Evolutionary conservation across 2,888 invertebrate species (phyloP).

Genomic region (Gnatocerus cornutus): DNA sequence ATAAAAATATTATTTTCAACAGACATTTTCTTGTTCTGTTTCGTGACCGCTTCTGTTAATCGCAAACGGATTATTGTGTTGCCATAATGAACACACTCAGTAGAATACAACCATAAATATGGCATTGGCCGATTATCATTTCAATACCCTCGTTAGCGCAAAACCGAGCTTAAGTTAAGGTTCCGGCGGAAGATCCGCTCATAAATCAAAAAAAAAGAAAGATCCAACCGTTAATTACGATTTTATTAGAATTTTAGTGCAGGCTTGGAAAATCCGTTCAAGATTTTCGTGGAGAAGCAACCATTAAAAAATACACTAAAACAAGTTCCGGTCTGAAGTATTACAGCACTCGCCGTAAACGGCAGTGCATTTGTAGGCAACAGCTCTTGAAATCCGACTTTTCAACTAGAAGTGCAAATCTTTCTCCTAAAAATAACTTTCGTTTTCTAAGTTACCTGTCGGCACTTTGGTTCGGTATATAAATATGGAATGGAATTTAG

Average conservation of each 20-base stretch:
- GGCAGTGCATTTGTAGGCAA: conserved; percentile 28
- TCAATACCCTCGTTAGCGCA: conserved; percentile 19
- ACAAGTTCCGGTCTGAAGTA: conserved; percentile 14
- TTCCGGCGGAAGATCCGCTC: conserved; percentile 19
- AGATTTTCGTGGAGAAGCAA: conserved; percentile 12
- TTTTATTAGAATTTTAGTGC: conserved; percentile 23
- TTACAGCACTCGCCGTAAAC: conserved; percentile 29
- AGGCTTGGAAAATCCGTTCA: conserved; percentile 17
- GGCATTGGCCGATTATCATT: conserved; percentile 11
- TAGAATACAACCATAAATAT: conserved; percentile 12
- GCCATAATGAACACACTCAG: conserved; percentile 2
- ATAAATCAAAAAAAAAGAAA: conserved; percentile 25
- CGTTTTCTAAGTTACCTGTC: conserved; percentile 1
- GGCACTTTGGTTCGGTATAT: conserved; percentile 8
- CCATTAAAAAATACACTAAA: conserved; percentile 31
- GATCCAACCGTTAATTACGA: conserved; percentile 20
- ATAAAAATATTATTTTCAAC: too few relatives aligned
- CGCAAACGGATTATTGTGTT: not conserved
- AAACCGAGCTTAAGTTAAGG: conserved; percentile 23
- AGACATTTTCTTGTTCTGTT: too few relatives aligned
- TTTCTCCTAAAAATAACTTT: conserved; percentile 13
- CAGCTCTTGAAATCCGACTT: conserved; percentile 16
- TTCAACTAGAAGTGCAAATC: conserved; percentile 28
- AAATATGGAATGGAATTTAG: conserved; percentile 3
- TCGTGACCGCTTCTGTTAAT: not conserved